A percentile compares a stretch with the other conserved stretches of the same genome.
Conservation (phyloP, 1,140 invertebrate species). For the Eriosoma lanigerum region DNA sequence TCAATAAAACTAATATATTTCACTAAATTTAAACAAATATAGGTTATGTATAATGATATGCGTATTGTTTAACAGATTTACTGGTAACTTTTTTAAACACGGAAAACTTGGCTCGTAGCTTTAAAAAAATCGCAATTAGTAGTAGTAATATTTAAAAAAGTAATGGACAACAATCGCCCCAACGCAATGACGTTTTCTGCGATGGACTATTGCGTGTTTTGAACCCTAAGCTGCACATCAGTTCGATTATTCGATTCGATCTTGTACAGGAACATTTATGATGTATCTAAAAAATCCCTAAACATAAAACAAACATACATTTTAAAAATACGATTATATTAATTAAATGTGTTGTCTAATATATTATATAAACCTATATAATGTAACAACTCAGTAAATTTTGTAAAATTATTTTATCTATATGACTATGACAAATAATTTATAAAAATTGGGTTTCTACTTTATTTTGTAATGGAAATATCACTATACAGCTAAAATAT, state of each 20-base stretch:
- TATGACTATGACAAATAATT: too few relatives aligned
- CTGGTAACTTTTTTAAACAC: slow-evolving; percentile 41
- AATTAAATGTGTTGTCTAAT: background rate
- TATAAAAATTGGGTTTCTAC: too few relatives aligned
- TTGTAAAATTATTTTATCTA: too few relatives aligned
- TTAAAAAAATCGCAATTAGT: slow-evolving; percentile 7
- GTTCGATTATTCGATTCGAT: slow-evolving; percentile 56
- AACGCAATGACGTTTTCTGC: slow-evolving; percentile 90
- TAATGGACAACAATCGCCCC: slow-evolving; percentile 82
- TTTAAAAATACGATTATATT: background rate
- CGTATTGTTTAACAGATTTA: slow-evolving; percentile 32
- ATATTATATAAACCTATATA: too few relatives aligned
- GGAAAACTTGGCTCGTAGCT: slow-evolving; percentile 15
- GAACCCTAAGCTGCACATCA: slow-evolving; percentile 91
- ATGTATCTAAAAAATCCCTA: slow-evolving; percentile 1
- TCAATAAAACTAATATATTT: slow-evolving; percentile 17
- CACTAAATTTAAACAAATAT: slow-evolving; percentile 49
- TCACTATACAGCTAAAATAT: too few relatives aligned
- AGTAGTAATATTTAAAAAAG: too few relatives aligned
- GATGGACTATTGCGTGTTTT: slow-evolving; percentile 92
- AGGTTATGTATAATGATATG: slow-evolving; percentile 42
- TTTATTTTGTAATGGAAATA: too few relatives aligned
- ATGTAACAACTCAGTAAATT: too few relatives aligned
- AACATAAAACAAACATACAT: slow-evolving; percentile 7
- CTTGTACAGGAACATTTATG: slow-evolving; percentile 49